Conservation (phyloP, 2,113 vertebrate genomes). For the Rallus limicola region DNA sequence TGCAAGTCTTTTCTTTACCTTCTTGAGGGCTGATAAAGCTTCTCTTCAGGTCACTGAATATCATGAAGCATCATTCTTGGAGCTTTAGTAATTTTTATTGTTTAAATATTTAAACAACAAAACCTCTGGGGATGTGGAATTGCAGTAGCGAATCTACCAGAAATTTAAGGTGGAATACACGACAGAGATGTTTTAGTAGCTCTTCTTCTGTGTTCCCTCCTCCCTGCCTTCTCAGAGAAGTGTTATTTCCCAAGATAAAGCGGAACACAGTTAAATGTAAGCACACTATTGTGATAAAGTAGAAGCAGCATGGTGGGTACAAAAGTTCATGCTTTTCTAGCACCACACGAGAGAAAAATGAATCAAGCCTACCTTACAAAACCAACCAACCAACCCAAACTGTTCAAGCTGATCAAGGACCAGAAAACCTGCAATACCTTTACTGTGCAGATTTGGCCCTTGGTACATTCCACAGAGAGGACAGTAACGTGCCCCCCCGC, state of each 20-base stretch:
- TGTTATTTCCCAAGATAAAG: neutral
- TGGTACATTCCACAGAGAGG: neutral
- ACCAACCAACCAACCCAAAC: neutral
- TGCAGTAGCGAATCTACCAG: neutral
- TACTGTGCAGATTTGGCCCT: neutral
- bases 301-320: neutral
- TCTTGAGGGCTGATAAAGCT: constrained; percentile 56
- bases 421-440: neutral
- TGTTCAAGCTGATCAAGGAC: neutral
- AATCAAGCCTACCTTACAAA: neutral
- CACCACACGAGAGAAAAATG: neutral
- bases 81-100: constrained; percentile 64
- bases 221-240: neutral
- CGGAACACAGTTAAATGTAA: neutral
- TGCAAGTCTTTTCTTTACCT: constrained; percentile 49
- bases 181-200: neutral
- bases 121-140: neutral
- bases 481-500: neutral
- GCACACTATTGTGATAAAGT: neutral
- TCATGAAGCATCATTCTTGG: constrained; percentile 56
- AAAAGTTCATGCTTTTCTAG: neutral
- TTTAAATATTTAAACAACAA: constrained; percentile 66
- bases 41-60: constrained; percentile 64
- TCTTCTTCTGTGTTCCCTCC: neutral
- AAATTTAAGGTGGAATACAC: constrained; percentile 50